Percentiles rank a stretch among this genome's conserved stretches.
Conservation (phyloP, 1,140 invertebrate genomes). For the Aradophagus sp. region DNA sequence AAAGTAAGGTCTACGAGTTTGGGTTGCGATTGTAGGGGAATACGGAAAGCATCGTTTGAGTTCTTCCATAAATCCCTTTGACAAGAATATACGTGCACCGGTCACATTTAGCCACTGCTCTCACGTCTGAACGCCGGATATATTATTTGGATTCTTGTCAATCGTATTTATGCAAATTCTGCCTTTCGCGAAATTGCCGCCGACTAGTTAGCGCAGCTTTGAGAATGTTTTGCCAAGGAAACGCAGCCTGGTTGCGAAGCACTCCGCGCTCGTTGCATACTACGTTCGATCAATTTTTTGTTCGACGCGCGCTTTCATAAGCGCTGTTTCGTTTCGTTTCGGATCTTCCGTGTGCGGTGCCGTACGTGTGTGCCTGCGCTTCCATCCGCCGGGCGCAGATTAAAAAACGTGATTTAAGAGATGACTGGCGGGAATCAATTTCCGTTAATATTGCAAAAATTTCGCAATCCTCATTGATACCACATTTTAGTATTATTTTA, state of each 20-base stretch:
- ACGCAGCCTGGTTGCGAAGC: constrained; percentile 38
- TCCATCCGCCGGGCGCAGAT: background rate
- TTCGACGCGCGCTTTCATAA: constrained; percentile 27
- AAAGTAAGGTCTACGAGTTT: constrained; percentile 51
- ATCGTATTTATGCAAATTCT: constrained; percentile 57
- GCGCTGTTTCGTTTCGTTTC: constrained; percentile 34
- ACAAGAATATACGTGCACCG: constrained; percentile 51
- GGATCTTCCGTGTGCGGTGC: no score
- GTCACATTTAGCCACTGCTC: constrained; percentile 55
- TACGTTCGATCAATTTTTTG: constrained; percentile 43
- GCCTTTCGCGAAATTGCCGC: constrained; percentile 41
- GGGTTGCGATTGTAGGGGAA: constrained; percentile 45
- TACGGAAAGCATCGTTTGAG: constrained; percentile 55
- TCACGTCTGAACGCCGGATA: constrained; percentile 52
- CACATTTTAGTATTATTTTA: no score
- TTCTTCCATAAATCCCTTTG: constrained; percentile 58
- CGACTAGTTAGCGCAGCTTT: constrained; percentile 50
- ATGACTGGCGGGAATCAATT: no score
- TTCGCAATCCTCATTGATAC: no score
- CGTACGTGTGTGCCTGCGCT: background rate
- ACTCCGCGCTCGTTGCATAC: constrained; percentile 33
- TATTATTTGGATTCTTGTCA: constrained; percentile 55
- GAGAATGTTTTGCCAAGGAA: constrained; percentile 45
- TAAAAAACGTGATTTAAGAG: constrained; percentile 7
- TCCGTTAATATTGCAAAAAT: background rate